Evolutionary conservation across 2,113 vertebrate species (phyloP).

Genomic region (Suricata suricatta): DNA sequence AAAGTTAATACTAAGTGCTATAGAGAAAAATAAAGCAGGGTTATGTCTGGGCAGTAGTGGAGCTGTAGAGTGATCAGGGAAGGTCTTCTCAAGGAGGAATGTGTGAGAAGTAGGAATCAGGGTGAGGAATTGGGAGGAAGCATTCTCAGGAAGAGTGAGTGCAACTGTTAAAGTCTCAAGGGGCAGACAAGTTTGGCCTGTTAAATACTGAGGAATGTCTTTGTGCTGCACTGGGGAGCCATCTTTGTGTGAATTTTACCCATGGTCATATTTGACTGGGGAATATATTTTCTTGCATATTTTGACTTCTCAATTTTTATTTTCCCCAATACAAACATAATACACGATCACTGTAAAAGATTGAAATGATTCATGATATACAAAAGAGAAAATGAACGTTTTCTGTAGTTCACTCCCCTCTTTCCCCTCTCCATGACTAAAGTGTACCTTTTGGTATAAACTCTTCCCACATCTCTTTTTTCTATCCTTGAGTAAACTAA

Average conservation of each 20-base stretch:
- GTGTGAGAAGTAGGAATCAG: background rate
- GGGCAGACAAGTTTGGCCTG: background rate
- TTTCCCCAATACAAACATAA: background rate
- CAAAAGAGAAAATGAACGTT: background rate
- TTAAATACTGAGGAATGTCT: background rate
- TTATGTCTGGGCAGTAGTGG: background rate
- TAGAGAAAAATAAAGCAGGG: background rate
- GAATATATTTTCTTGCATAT: background rate
- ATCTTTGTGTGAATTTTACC: background rate
- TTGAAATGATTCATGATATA: background rate
- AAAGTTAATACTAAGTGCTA: background rate
- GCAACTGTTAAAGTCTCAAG: background rate
- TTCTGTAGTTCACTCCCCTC: background rate
- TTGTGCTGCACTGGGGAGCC: background rate
- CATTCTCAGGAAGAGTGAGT: background rate
- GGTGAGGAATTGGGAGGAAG: background rate
- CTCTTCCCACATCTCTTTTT: background rate
- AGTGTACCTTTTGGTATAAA: background rate
- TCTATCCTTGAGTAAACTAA: background rate
- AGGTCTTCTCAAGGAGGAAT: background rate
- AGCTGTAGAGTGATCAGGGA: background rate
- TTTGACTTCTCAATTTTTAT: background rate
- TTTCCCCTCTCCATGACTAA: background rate
- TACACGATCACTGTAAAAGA: background rate
- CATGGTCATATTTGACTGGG: background rate